Evolutionary conservation across 2,888 invertebrate genomes (phyloP).

Genomic region (Chymomyza procnemis): DNA sequence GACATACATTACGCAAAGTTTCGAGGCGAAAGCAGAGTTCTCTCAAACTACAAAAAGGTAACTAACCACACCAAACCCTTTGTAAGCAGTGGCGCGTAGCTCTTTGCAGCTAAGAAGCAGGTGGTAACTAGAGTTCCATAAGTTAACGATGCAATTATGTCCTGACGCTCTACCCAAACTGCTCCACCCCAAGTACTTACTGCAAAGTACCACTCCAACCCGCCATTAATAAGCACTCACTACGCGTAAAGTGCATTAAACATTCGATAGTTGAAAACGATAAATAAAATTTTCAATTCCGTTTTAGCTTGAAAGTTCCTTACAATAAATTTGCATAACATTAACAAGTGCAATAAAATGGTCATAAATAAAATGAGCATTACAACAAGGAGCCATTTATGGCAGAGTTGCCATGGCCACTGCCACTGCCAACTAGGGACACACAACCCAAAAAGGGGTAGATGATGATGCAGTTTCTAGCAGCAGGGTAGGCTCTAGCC

Average conservation of each 20-base stretch:
- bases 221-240: too few relatives aligned
- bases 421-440: conserved; percentile 51
- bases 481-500: neutral
- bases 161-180: too few relatives aligned
- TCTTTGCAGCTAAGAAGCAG: too few relatives aligned
- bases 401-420: conserved; percentile 63
- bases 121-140: too few relatives aligned
- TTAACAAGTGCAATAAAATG: conserved; percentile 65
- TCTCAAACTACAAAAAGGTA: too few relatives aligned
- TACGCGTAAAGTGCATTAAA: neutral
- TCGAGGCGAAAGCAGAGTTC: too few relatives aligned
- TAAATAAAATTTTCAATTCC: neutral
- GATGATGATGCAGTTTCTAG: neutral
- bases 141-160: too few relatives aligned
- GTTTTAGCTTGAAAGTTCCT: neutral
- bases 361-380: conserved; percentile 57
- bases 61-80: too few relatives aligned
- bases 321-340: conserved; percentile 44
- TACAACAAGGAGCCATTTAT: conserved; percentile 66
- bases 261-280: neutral
- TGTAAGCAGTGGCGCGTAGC: too few relatives aligned
- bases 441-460: conserved; percentile 18
- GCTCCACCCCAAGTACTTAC: too few relatives aligned
- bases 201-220: too few relatives aligned
- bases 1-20: too few relatives aligned